phyloP scores from a whole-genome alignment of 2,113 vertebrate genomes.

The Paradisaea rubra region DNA sequence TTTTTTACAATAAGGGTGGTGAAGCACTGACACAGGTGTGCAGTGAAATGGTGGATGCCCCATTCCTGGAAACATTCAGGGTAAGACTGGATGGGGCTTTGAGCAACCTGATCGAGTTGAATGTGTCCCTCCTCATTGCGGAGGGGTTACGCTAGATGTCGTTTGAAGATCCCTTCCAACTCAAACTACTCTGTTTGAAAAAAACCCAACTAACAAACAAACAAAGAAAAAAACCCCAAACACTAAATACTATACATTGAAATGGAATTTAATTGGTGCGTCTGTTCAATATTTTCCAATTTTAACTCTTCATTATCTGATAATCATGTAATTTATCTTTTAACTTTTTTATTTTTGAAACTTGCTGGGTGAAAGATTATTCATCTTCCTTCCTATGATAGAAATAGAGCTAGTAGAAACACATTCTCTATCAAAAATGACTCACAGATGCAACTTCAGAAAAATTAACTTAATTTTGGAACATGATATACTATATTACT shows the following conservation, averaged over 20 bases:
- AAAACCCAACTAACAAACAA: fast-evolving
- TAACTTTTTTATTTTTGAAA: neutral
- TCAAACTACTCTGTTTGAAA: neutral
- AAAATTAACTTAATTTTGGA: neutral
- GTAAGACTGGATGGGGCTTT: neutral
- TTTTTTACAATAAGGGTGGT: neutral
- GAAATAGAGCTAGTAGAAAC: neutral
- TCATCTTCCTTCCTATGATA: neutral
- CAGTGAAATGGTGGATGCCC: neutral
- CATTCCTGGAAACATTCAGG: neutral
- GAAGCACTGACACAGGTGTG: neutral
- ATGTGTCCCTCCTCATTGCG: neutral
- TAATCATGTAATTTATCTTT: neutral
- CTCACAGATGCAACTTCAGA: neutral
- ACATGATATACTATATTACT: neutral
- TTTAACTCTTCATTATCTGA: neutral
- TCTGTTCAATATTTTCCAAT: neutral
- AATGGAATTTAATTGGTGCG: neutral
- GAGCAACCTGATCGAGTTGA: neutral
- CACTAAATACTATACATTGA: neutral
- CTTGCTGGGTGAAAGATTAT: neutral
- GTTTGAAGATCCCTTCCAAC: neutral
- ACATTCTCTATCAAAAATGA: neutral
- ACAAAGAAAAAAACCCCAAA: neutral
- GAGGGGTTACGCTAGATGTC: neutral